These are phyloP conservation scores for Antheraea assamensis DNA, from an alignment of 2,888 invertebrate species.

Conservation along the genomic window DNA sequence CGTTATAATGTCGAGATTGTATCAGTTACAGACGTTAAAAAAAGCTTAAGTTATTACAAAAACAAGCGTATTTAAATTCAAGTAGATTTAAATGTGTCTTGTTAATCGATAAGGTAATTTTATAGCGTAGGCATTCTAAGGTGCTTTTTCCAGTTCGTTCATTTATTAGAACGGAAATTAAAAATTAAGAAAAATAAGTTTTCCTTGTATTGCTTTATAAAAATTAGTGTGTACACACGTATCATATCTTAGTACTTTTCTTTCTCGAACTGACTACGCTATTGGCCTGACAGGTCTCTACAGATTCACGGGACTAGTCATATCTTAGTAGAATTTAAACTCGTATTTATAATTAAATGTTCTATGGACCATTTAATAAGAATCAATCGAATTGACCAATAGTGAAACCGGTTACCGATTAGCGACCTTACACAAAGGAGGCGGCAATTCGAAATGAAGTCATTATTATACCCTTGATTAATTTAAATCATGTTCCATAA, in stretches of 20 bases:
- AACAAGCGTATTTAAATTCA: slow-evolving; percentile 15
- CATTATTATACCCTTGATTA: slow-evolving; percentile 59
- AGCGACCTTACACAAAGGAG: slow-evolving; percentile 37
- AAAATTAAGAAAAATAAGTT: not conserved
- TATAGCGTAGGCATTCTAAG: not conserved
- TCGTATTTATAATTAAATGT: not conserved
- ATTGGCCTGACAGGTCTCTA: too few species aligned
- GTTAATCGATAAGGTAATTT: slow-evolving; percentile 20
- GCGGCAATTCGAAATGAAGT: slow-evolving; percentile 52
- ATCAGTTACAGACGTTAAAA: slow-evolving; percentile 35
- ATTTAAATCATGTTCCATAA: slow-evolving; percentile 60
- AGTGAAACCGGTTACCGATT: slow-evolving; percentile 7
- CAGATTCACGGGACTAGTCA: too few species aligned
- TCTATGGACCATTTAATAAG: not conserved
- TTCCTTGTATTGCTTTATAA: not conserved
- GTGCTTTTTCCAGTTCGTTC: not conserved
- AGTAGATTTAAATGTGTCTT: slow-evolving; percentile 11
- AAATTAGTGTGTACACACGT: not conserved
- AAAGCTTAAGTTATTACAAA: slow-evolving; percentile 19
- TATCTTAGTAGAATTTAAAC: not conserved
- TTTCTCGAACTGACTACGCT: too few species aligned
- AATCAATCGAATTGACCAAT: slow-evolving; percentile 13
- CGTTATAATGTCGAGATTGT: slow-evolving; percentile 21
- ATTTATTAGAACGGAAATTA: not conserved
- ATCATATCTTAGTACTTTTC: not conserved